Base-by-base conservation (phyloP, 2,888 invertebrate genomes). In the Ophion ellenae region DNA sequence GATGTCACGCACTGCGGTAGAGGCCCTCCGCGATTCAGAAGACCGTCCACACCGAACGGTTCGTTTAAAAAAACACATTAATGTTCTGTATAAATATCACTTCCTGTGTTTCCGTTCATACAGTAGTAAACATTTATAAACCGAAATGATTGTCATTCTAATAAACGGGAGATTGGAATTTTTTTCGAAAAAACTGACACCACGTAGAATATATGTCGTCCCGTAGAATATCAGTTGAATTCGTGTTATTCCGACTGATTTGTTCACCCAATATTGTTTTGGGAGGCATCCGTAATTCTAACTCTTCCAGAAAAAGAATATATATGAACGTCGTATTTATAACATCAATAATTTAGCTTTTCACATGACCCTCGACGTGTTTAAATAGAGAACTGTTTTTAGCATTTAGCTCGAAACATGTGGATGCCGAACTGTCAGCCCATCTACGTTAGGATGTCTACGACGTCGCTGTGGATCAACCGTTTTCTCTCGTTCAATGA, bases 1-100 rank as follows among this genome's bases (percentile, higher is more conserved):
- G 71, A 57, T 71, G 70, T 70, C 70, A 70, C 57, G 70, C 53
- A 70, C 70, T 5, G 17, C 57, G 4, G 17, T 14, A 70, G 53
- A 70, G 3, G 70, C 70, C n/a, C 9, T 70, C 1, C 70, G 70
- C 20, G 28, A 14, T 1, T 53, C 70, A 28, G 70, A 70, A 70
- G 7, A 53, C 28, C 57, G 70, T 28, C 70, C 20, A 57, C 70
- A 70, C 5, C 9, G 28, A 53, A 53, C 57, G 53, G 32, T 70
- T 24, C 24, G 32, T 66, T 40, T 36, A 0, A 63, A 63, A 63
- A 2, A 28, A 63, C 36, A 36, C 36, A 36, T 36, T 36, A 36
- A 36, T 36, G 36, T 36, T 36, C 36, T 36, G 36, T 36, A 36
- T 36, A 36, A 36, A 36, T 2, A 36, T 36, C 36, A 2, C 36